Evolutionary conservation across 2,888 invertebrate genomes (phyloP), one percentile per base, ranked within the genome.

Genomic region (Dasypogon diadema): DNA sequence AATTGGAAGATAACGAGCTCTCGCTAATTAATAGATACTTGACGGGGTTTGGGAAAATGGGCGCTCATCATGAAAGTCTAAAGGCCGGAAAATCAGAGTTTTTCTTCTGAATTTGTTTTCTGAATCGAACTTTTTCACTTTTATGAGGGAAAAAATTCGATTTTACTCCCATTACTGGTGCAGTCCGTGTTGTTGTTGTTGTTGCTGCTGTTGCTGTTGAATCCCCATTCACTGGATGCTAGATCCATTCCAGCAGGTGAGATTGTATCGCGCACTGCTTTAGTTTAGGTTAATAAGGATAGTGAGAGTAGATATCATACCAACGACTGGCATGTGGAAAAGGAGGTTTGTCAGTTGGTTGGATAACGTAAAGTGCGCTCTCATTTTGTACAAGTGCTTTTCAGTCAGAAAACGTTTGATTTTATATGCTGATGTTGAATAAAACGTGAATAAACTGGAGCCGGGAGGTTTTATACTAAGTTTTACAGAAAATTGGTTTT

Each of bases 81-180:
- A 78, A 78, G 78, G 78, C 75, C 78, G 78, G 78, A 78, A 78
- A 78, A 78, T 78, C 78, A 78, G 78, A 77, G 78, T 78, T 78
- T 78, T 78, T 78, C 78, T 78, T 78, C 76, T 78, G 78, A 78
- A 78, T 78, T 78, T 78, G 77, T 76, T 78, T 78, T 74, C 74
- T 78, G 77, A 77, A 75, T 76, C 76, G 76, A 78, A 76, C 73
- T 73, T 73, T 73, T 56, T 21, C 14, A 14, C 22, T 72, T 63
- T 24, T 56, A 30, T 14, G 30, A 6, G 24, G n/a, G 14, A 56
- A 26, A 56, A 24, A 56, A 26, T 30, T 56, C 18, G 24, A 26
- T 56, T 26, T 56, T 30, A 26, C 56, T 56, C 56, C 56, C 14
- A 56, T 56, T 70, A 54, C 70, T 54, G 70, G 8, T 8, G 8